These are phyloP conservation scores for Betta splendens DNA, from an alignment of 2,797 vertebrate species.

Conservation along the genomic window DNA sequence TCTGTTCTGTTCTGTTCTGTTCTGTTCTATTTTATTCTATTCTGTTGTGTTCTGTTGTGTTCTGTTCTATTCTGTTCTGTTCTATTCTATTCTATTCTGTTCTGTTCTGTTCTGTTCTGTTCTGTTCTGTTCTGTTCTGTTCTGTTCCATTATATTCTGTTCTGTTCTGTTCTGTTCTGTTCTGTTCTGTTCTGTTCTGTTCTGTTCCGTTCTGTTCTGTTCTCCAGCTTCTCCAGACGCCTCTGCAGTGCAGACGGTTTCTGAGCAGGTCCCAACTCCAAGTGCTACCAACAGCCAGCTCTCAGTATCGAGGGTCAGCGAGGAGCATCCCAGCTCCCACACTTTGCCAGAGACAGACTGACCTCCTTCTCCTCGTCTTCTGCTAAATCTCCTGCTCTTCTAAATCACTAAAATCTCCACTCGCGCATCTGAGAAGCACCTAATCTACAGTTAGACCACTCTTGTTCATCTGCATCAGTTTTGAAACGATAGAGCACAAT, in stretches of 20 bases:
- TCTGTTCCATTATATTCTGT: too few relatives aligned
- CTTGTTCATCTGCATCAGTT: too few relatives aligned
- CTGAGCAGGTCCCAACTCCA: slow-evolving; percentile 82
- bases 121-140: slow-evolving; percentile 19
- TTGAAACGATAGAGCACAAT: too few relatives aligned
- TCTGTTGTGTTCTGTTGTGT: too few relatives aligned
- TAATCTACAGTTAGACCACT: too few relatives aligned
- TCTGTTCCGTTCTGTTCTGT: slow-evolving; percentile 18
- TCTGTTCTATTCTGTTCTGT: slow-evolving; percentile 9
- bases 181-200: slow-evolving; percentile 36
- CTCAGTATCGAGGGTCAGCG: slow-evolving; percentile 82
- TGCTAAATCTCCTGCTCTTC: slow-evolving; percentile 18
- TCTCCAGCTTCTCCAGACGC: slow-evolving; percentile 76
- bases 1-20: too few relatives aligned
- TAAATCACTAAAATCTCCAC: too few relatives aligned
- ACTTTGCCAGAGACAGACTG: slow-evolving; percentile 64
- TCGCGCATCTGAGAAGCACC: too few relatives aligned
- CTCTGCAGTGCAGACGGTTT: slow-evolving; percentile 81
- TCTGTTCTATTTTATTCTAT: slow-evolving; percentile 34
- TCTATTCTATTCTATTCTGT: too few relatives aligned
- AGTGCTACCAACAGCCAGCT: slow-evolving; percentile 70
- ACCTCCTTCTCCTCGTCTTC: slow-evolving; percentile 25
- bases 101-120: neutral
- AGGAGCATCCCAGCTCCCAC: slow-evolving; percentile 74
- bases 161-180: slow-evolving; percentile 11